Evolutionary conservation across 1,140 invertebrate species (phyloP), one percentile per base, ranked within the genome.

Genomic region (Solen grandis): DNA sequence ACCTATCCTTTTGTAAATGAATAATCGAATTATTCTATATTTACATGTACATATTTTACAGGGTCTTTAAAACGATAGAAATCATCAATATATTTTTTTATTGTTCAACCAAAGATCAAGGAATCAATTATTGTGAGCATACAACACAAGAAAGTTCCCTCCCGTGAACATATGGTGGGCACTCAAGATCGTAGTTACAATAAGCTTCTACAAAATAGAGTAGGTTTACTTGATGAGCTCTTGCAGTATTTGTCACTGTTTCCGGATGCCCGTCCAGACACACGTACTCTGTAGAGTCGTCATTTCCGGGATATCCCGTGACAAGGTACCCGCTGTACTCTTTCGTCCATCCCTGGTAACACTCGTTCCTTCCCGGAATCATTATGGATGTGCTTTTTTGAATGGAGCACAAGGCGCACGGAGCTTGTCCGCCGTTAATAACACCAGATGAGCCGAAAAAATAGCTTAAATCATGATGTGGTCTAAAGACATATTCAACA

Each of bases 291-390:
- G 16, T 65, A 13, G 62, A 31, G 13, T 31, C 62, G 10, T 22
- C 10, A 35, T 29, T 14, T 13, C 4, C 5, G 35, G n/a, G 31
- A 65, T 65, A 65, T 22, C n/a, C 62, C 10, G 62, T 35, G 31
- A 35, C 22, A 5, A 65, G n/a, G 25, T 65, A 65, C 4, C 62
- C 62, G 10, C 16, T 8, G 22, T 65, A 65, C 31, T 65, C 62
- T 65, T 31, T 10, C 4, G 62, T 65, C 62, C 62, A 65, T 29
- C 62, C 62, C 5, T 33, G 4, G 31, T 65, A 65, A 65, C 62
- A 65, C 10, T 65, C 4, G 31, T 25, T 65, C 33, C 62, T 25
- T 5, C 25, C 33, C 14, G 62, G 62, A 10, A 65, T 65, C 62
- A 65, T 65, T 8, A 65, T 14, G 14, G 33, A 16, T 29, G 62